Conservation (phyloP, 2,888 invertebrate species). For the Atherix ibis region DNA sequence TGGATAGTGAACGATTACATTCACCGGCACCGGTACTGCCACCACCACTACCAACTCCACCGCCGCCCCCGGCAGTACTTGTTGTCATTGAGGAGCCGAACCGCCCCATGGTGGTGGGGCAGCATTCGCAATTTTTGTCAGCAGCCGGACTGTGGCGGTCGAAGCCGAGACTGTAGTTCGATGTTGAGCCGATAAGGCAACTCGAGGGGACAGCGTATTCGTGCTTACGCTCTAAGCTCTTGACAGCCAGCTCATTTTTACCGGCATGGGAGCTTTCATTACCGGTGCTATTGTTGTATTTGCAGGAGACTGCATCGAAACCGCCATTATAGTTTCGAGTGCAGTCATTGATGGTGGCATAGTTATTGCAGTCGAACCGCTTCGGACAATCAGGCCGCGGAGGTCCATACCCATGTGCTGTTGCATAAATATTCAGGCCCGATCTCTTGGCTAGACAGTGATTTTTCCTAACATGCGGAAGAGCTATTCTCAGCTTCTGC, state of each 20-base stretch:
- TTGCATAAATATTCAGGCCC: conserved; percentile 56
- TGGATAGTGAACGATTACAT: conserved; percentile 7
- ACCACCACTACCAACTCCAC: conserved; percentile 2
- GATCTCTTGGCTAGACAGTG: conserved; percentile 24
- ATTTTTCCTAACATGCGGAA: conserved; percentile 43
- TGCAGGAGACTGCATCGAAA: conserved; percentile 7
- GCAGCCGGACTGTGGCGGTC: background rate
- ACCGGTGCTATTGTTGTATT: conserved; percentile 5
- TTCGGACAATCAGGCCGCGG: conserved; percentile 15
- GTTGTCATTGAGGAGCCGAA: conserved; percentile 5
- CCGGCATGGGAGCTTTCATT: background rate
- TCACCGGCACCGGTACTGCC: conserved; percentile 8
- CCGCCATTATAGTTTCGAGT: conserved; percentile 12
- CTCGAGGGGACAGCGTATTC: conserved; percentile 31
- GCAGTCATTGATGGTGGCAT: conserved; percentile 31
- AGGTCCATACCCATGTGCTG: conserved; percentile 30
- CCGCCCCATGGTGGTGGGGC: conserved; percentile 5
- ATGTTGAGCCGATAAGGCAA: conserved; percentile 12
- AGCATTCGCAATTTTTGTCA: conserved; percentile 7
- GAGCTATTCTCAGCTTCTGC: conserved; percentile 84
- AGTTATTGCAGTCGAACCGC: conserved; percentile 29
- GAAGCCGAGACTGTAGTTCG: conserved; percentile 7
- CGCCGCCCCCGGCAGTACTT: conserved; percentile 6
- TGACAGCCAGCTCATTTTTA: conserved; percentile 10
- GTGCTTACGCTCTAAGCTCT: conserved; percentile 13